Evolutionary conservation across 2,888 invertebrate genomes (phyloP).

Genomic region (Microctonus hyperodae): DNA sequence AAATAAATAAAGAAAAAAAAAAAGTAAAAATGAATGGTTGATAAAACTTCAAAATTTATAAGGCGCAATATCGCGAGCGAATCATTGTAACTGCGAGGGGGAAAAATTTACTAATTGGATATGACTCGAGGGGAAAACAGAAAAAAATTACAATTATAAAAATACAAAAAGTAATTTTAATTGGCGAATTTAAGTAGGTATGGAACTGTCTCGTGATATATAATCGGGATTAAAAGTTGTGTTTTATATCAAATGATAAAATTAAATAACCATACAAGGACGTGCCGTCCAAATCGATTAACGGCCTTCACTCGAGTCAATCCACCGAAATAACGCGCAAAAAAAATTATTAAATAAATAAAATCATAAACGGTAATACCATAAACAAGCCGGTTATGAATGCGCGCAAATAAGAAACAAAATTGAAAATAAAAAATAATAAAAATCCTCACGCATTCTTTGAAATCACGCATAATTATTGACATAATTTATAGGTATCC

Average conservation of each 20-base stretch:
- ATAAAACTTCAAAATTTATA: conserved; percentile 15
- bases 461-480: conserved; percentile 62
- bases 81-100: conserved; percentile 24
- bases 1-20: conserved; percentile 10
- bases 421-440: conserved; percentile 37
- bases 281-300: conserved; percentile 35
- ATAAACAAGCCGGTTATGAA: background rate
- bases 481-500: conserved; percentile 62
- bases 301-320: conserved; percentile 3
- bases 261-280: conserved; percentile 25
- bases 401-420: background rate
- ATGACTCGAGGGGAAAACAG: conserved; percentile 13
- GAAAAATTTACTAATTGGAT: conserved; percentile 10
- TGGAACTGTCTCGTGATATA: conserved; percentile 16
- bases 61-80: conserved; percentile 29
- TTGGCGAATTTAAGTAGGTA: conserved; percentile 16
- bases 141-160: conserved; percentile 10
- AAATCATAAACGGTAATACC: background rate
- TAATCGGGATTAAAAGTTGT: conserved; percentile 28
- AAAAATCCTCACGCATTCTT: conserved; percentile 54
- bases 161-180: conserved; percentile 11
- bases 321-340: conserved; percentile 23
- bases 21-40: background rate
- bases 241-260: conserved; percentile 21
- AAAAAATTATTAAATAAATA: conserved; percentile 3